Base-by-base conservation (phyloP, 2,888 invertebrate species). In the Drepanosiphum platanoidis region DNA sequence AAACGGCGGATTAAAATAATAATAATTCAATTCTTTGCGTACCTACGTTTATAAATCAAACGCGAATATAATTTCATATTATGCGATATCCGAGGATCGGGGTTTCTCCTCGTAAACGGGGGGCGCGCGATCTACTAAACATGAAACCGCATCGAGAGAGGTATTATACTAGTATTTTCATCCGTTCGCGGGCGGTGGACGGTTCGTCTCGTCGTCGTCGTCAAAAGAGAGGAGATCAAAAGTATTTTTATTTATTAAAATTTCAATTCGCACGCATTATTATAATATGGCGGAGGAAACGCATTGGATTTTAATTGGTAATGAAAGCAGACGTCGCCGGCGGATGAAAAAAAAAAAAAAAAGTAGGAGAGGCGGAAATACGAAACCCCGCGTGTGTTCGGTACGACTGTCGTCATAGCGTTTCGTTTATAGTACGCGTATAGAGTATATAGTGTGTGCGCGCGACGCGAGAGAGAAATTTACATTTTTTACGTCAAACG, bases 161-260 rank as follows among this genome's bases (percentile, higher is more conserved):
- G 39, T 39, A 4, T 0, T 2, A 46, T 3, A 18, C 3, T 15
- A 52, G 18, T 22, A 52, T 52, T 52, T 52, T 22, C 18, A 46
- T n/a, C 46, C 4, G 5, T 52, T 5, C 52, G 52, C 15, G 1
- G 46, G 46, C 46, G 46, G 22, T 18, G 22, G 52, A 39, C 52
- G 52, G 3, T 15, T 18, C 5, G 18, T 15, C 2, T 18, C 5
- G 52, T 0, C 30, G 3, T 64, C 3, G 32, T 30, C 18, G 34
- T 66, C 32, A 66, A 75, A 75, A 58, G 34, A 58, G 34, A 13
- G 42, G 42, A 75, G 74, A 75, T 75, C 75, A 75, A 58, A 75
- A 58, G 58, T 58, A 27, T 75, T n/a, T n/a, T n/a, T n/a, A n/a
- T n/a, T 75, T 27, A 75, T 75, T 75, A 58, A 36, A 58, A 61